A percentile compares a stretch with the other conserved stretches of the same genome.
phyloP scores from a whole-genome alignment of 1,140 invertebrate genomes.

The Vanessa tameamea region DNA sequence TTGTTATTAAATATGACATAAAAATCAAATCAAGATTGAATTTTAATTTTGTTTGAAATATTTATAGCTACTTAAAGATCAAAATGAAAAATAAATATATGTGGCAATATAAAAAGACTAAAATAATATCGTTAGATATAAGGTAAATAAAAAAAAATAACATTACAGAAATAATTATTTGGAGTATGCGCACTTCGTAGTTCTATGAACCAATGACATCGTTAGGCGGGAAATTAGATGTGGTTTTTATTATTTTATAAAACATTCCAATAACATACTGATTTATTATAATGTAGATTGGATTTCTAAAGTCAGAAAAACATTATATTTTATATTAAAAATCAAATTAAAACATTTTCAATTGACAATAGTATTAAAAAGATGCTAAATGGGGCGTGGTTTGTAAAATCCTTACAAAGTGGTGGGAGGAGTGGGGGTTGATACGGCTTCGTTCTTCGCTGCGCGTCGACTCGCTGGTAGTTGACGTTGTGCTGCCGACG shows the following conservation, averaged over 20 bases:
- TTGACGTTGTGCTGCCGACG: conserved; percentile 52
- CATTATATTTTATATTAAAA: background rate
- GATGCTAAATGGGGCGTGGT: conserved; percentile 35
- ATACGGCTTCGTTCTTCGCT: conserved; percentile 56
- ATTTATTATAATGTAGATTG: background rate
- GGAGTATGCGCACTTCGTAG: background rate
- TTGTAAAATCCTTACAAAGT: conserved; percentile 23
- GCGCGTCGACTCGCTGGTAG: conserved; percentile 45
- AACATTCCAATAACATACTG: background rate
- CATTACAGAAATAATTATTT: background rate
- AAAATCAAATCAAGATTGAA: too few relatives aligned
- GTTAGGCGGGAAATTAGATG: conserved; percentile 20
- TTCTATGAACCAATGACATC: conserved; percentile 7
- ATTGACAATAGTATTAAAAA: conserved; percentile 7
- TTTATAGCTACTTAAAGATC: too few relatives aligned
- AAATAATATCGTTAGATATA: background rate
- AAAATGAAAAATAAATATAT: too few relatives aligned
- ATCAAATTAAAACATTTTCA: background rate
- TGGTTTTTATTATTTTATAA: background rate
- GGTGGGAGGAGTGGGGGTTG: conserved; percentile 44
- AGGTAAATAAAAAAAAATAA: background rate
- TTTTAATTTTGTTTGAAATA: too few relatives aligned
- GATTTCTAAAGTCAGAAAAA: background rate
- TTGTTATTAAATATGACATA: too few relatives aligned
- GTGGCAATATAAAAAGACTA: background rate